Percentiles rank a stretch among this genome's conserved stretches.
Evolutionary conservation across 2,797 vertebrate genomes (phyloP).

Genomic region (Parauchenoglanis punctatus): DNA sequence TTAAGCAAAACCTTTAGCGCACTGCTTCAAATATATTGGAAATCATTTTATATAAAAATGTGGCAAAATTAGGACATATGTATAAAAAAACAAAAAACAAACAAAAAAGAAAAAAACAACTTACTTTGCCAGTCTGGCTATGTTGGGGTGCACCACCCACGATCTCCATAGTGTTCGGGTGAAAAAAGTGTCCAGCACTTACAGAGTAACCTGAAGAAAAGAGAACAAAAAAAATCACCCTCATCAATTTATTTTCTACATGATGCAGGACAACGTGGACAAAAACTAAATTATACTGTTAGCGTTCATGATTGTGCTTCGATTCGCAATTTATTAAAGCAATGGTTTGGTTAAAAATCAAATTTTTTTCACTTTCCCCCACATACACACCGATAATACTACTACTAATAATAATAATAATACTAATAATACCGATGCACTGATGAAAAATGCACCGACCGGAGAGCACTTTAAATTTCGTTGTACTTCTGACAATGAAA

Average conservation of each 20-base stretch:
- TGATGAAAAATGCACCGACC: no score
- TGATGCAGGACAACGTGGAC: not conserved
- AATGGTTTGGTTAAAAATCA: not conserved
- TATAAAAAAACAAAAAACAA: no score
- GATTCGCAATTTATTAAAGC: not conserved
- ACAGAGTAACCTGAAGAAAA: slow-evolving; percentile 87
- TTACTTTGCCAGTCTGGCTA: slow-evolving; percentile 93
- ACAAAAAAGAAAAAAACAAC: slow-evolving; percentile 38
- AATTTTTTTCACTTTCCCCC: not conserved
- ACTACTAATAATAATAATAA: no score
- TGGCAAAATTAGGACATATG: not conserved
- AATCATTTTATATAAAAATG: not conserved
- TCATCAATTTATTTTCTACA: not conserved
- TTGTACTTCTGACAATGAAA: no score
- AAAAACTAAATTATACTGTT: not conserved
- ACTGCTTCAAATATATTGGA: not conserved
- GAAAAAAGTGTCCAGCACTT: slow-evolving; percentile 87
- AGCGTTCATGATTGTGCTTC: not conserved
- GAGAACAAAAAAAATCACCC: not conserved
- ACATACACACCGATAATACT: not conserved
- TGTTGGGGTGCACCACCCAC: slow-evolving; percentile 93
- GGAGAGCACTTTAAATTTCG: no score
- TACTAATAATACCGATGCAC: no score
- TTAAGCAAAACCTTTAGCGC: not conserved
- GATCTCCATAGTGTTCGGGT: slow-evolving; percentile 76